phyloP scores from a whole-genome alignment of 2,113 vertebrate genomes.

The Cyphomyrus discorhynchus region DNA sequence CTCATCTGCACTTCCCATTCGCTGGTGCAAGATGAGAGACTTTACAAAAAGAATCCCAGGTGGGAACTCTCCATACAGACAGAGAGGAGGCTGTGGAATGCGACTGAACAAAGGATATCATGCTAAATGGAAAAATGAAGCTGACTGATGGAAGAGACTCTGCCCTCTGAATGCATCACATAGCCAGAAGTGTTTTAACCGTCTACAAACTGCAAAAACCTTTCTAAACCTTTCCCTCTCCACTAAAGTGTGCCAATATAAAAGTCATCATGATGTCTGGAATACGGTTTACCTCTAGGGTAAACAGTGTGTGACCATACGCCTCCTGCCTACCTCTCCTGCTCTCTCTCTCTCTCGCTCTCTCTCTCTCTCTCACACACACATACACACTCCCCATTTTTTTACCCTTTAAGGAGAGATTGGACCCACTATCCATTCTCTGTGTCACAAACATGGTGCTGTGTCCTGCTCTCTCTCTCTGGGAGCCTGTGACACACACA shows the following conservation, averaged over 20 bases:
- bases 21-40: neutral
- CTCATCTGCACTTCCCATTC: neutral
- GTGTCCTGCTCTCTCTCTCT: slow-evolving; percentile 38
- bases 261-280: neutral
- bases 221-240: neutral
- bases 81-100: neutral
- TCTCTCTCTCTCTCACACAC: neutral
- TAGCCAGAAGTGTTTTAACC: neutral
- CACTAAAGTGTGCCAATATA: neutral
- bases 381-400: neutral
- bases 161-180: neutral
- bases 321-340: slow-evolving; percentile 4
- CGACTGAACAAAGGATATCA: neutral
- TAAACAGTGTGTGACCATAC: slow-evolving; percentile 23
- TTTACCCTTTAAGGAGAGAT: slow-evolving; percentile 61
- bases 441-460: slow-evolving; percentile 59
- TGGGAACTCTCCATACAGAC: slow-evolving; percentile 3
- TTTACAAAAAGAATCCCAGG: slow-evolving; percentile 6
- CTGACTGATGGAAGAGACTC: neutral
- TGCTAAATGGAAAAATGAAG: neutral
- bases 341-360: neutral
- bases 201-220: neutral
- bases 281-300: neutral
- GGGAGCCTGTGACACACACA: slow-evolving; percentile 31
- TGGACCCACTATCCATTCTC: slow-evolving; percentile 50